Evolutionary conservation across 64 coral and sea anemone genomes (phyloP), one percentile per base, ranked within the genome.

Genomic region (Exaiptasia diaphana): DNA sequence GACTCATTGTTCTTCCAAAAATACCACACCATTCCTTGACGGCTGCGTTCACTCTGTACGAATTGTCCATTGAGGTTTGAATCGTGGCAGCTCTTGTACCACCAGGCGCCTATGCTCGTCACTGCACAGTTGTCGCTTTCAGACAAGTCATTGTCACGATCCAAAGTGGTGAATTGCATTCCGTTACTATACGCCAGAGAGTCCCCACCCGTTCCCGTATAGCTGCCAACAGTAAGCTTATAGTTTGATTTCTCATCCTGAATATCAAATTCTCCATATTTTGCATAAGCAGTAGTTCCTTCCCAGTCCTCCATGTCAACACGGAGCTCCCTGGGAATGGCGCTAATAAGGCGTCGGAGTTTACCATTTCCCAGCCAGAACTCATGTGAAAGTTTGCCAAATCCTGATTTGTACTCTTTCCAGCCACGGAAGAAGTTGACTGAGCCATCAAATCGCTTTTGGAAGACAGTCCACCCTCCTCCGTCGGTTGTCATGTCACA

Each of bases 401-500:
- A 82, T n/a, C 79, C 63, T 21, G 18, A 0, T 50, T 75, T 75
- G 26, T 74, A 85, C 9, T 41, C 30, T n/a, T 75, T 41, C 82
- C 82, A 85, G 48, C 71, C 55, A 39, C 70, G 69, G 38, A 74
- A 74, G 52, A 83, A 83, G 39, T 83, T 72, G 6, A 54, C 35
- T 9, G 44, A 65, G 43, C 80, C 80, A 58, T 69, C 67, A 20
- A 50, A 46, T 50, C 82, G 60, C 31, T 54, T 73, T 41, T 75
- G 69, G 31, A 85, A 74, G 8, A 85, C 82, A 0, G 68, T 85
- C 82, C 82, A 85, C 62, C 82, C 82, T 9, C 82, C 82, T n/a
- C 64, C 80, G 9, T 83, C 80, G 14, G 25, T 62, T 25, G 36
- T 41, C 82, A 85, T 85, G 50, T 85, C 82, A 75, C 82, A 85